phyloP scores from a whole-genome alignment of 2,888 invertebrate species.

The Fragum fragum region DNA sequence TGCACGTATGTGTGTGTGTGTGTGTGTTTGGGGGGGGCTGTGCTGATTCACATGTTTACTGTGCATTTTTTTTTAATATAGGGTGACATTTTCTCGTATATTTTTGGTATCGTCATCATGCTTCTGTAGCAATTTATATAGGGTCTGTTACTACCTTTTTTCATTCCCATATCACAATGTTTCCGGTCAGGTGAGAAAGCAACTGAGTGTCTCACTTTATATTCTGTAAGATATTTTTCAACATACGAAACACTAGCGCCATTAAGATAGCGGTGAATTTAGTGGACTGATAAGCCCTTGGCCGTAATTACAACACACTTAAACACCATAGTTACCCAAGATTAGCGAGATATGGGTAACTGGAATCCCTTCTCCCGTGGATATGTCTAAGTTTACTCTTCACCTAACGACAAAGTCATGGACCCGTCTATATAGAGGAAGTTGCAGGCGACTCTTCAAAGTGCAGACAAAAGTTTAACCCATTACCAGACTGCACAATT shows the following conservation, averaged over 20 bases:
- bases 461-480: too few species aligned
- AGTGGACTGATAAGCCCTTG: conserved; percentile 23
- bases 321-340: conserved; percentile 26
- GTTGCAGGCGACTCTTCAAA: too few species aligned
- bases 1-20: too few species aligned
- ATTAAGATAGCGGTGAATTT: conserved; percentile 18
- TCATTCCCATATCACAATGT: background rate
- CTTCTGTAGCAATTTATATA: too few species aligned
- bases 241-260: conserved; percentile 2
- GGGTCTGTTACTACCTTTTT: too few species aligned
- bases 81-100: too few species aligned
- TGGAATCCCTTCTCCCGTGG: background rate
- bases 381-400: background rate
- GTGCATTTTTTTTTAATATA: too few species aligned
- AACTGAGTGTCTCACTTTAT: background rate
- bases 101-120: too few species aligned
- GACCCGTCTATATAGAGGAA: too few species aligned
- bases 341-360: conserved; percentile 1
- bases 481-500: too few species aligned
- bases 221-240: conserved; percentile 13
- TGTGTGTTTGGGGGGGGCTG: too few species aligned
- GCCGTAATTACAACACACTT: conserved; percentile 26
- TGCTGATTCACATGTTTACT: too few species aligned
- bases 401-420: background rate
- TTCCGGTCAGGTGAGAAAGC: conserved; percentile 1